Base-by-base conservation (phyloP, 2,797 vertebrate genomes). In the Phrynocephalus forsythii region DNA sequence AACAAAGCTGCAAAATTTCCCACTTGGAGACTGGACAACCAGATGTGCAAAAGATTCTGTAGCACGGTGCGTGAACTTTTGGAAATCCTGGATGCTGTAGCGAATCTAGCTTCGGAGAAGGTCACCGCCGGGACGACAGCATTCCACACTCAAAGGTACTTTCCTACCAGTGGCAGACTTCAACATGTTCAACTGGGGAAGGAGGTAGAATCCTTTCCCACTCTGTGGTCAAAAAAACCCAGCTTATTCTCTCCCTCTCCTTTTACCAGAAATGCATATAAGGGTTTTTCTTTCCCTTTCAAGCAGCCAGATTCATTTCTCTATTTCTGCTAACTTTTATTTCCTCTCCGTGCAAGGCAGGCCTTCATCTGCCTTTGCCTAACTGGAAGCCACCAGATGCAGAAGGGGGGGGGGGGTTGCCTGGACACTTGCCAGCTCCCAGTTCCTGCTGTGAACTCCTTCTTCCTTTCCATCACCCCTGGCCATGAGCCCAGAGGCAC, bases 401-500 rank as follows among this genome's bases (percentile, higher is more conserved):
- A 1, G 22, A 63, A 33, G 38, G 38, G 38, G 71, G 26, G 76
- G 10, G 30, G 56, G 63, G 33, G 28, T 52, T 48, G 66, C 50
- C 26, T 76, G 78, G 71, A 63, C 52, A 26, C 11, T 76, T 30
- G 78, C 87, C 87, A 76, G 78, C 26, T 66, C 48, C 83, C 87
- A 76, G 69, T 20, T 66, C 48, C 66, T 20, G 24, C 33, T 33
- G 11, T 66, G 63, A 63, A 26, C 50, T 66, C 72, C 85, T 91
- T 44, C 26, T 60, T 78, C 63, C 79, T 83, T 77, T 9, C 50
- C 88, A 56, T 28, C 90, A 80, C 90, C 93, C 92, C 94, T 95
- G 91, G 87, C 66, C 87, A 81, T 0, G 68, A 86, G 87, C 79
- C 0, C 26, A 82, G 84, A 87, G 90, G 83, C 90, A 88, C 38